Conservation (phyloP, 1,140 invertebrate species). For the Eupristina koningsbergeri region DNA sequence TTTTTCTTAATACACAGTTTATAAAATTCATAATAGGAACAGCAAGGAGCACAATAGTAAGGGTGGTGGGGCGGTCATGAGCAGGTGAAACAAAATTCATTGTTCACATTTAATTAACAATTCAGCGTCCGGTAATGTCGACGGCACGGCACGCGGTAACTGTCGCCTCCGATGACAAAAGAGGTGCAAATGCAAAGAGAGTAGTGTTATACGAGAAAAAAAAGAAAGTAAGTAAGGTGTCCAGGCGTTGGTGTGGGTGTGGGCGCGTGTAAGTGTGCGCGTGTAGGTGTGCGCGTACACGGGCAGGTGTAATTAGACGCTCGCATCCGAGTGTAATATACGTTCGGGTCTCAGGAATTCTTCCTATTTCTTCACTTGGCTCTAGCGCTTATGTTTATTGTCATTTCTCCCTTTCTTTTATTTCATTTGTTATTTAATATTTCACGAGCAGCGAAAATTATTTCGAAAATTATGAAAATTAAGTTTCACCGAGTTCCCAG, state of each 20-base stretch:
- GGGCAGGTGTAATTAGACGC: background rate
- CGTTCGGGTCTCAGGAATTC: background rate
- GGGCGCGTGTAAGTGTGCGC: too few relatives aligned
- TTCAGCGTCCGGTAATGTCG: background rate
- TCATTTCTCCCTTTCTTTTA: background rate
- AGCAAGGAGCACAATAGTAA: background rate
- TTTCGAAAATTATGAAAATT: background rate
- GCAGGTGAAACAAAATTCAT: conserved; percentile 5
- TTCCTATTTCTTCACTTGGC: background rate
- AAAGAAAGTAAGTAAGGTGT: background rate
- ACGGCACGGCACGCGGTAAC: background rate
- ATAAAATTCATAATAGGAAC: background rate
- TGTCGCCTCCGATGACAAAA: background rate
- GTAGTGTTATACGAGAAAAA: background rate
- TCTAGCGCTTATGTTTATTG: background rate
- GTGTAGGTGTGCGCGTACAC: background rate
- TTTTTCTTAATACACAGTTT: background rate
- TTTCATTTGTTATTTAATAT: background rate
- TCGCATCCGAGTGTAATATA: background rate
- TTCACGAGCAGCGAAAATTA: background rate
- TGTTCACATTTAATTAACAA: background rate
- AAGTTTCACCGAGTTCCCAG: background rate
- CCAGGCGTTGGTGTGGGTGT: too few relatives aligned
- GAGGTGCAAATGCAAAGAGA: background rate
- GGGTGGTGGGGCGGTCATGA: background rate